Evolutionary conservation across 2,797 vertebrate species (phyloP), one percentile per base, ranked within the genome.

Genomic region (Mus minutoides): DNA sequence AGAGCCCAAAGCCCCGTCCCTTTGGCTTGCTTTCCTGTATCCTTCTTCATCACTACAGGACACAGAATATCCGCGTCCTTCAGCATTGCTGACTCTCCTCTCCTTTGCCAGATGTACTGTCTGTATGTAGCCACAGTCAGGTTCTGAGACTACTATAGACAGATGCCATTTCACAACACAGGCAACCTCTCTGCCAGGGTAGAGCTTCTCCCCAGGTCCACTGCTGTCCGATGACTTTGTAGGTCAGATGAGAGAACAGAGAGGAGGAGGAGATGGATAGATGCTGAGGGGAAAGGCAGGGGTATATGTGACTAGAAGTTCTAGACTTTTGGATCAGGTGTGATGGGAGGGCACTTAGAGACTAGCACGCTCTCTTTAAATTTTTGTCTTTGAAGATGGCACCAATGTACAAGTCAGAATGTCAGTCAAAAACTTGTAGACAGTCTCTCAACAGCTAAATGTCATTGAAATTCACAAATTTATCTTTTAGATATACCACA

Each of bases 71-170:
- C 84, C 92, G 29, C 86, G 73, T 97, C 88, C 34, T 17, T 56
- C 90, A 54, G 76, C 11, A 71, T 80, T 64, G 19, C 54, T 8
- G 80, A 76, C 19, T 77, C 37, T 84, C 76, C 88, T 71, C 79
- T 52, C 80, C 64, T 34, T 52, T 75, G 69, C 85, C 93, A 95
- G 94, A 93, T 96, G 77, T 52, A 60, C 26, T 58, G 37, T 90
- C 84, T 56, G 58, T 4, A 40, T 71, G 46, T 16, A 52, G 79
- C 82, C 13, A 7, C 2, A 29, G 93, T 60, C 76, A 93, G 88
- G 49, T 78, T 96, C 75, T 29, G 64, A 69, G 52, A 87, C n/a
- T 58, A 54, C 75, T 58, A 17, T 19, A 37, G 75, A 96, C 90
- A 96, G 93, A 87, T 89, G 91, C 46, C 19, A 43, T 86, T 90